A percentile compares a stretch with the other conserved stretches of the same genome.
These are phyloP conservation scores for Geothlypis trichas DNA, from an alignment of 2,113 vertebrate genomes.

Conservation along the genomic window DNA sequence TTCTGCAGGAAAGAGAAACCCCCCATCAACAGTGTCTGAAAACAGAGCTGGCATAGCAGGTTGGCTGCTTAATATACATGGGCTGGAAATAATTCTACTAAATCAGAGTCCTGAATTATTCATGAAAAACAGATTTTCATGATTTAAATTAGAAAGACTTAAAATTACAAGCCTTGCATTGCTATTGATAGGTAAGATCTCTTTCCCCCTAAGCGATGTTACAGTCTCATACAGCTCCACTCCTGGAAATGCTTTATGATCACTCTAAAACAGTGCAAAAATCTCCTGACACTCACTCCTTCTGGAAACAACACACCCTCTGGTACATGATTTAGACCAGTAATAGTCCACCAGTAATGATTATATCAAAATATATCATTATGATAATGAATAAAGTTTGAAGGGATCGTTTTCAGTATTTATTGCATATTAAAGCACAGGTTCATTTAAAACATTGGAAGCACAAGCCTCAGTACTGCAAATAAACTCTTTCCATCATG, in stretches of 20 bases:
- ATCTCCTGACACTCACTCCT: background rate
- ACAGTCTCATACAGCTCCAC: background rate
- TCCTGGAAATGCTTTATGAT: conserved; percentile 24
- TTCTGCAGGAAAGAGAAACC: conserved; percentile 34
- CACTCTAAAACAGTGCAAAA: background rate
- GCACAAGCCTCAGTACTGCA: background rate
- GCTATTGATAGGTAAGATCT: conserved; percentile 35
- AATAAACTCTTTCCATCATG: background rate
- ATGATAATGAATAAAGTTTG: background rate
- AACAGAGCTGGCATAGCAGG: conserved; percentile 32
- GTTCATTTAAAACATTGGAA: background rate
- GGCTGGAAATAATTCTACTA: conserved; percentile 59
- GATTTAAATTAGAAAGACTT: conserved; percentile 63
- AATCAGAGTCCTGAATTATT: conserved; percentile 62
- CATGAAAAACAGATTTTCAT: conserved; percentile 63
- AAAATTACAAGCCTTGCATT: conserved; percentile 20
- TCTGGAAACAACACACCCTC: background rate
- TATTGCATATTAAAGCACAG: background rate
- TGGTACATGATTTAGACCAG: background rate
- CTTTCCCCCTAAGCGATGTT: background rate
- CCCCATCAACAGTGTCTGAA: conserved; percentile 14
- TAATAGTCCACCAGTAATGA: background rate
- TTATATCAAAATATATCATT: background rate
- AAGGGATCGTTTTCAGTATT: background rate
- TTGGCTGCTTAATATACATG: conserved; percentile 63